These are phyloP conservation scores for Cyclargus thomasi DNA, from an alignment of 1,140 invertebrate genomes.

Conservation along the genomic window DNA sequence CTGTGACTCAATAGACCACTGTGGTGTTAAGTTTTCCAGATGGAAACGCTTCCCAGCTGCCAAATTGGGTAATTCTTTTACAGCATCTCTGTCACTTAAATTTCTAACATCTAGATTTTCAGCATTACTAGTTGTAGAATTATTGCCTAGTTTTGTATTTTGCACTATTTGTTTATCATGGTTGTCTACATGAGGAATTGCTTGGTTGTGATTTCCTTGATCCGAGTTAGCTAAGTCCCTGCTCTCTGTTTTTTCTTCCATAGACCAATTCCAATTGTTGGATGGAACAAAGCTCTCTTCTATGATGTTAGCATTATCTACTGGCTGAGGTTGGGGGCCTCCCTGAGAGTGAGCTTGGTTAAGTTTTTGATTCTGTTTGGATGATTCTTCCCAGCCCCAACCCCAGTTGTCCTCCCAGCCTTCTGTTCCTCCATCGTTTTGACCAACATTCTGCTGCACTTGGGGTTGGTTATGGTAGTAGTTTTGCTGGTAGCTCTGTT, in stretches of 20 bases:
- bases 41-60: constrained; percentile 61
- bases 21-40: constrained; percentile 73
- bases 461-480: constrained; percentile 48
- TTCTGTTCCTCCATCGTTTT: constrained; percentile 48
- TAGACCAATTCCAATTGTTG: constrained; percentile 68
- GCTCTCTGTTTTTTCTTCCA: constrained; percentile 54
- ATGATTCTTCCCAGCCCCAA: constrained; percentile 69
- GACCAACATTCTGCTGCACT: constrained; percentile 42
- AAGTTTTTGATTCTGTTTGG: constrained; percentile 52
- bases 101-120: constrained; percentile 43
- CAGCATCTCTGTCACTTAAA: constrained; percentile 58
- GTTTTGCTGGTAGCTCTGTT: constrained; percentile 49
- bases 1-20: constrained; percentile 79
- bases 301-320: constrained; percentile 68
- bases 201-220: constrained; percentile 21
- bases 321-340: constrained; percentile 30
- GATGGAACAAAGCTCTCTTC: constrained; percentile 65
- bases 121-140: constrained; percentile 1
- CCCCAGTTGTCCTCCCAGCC: constrained; percentile 70
- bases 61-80: constrained; percentile 63
- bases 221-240: constrained; percentile 22
- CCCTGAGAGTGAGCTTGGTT: constrained; percentile 25
- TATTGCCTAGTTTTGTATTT: constrained; percentile 22
- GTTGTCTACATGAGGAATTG: constrained; percentile 23
- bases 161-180: constrained; percentile 29